Conservation (phyloP, 1,140 invertebrate species). For the Charaxes varanes region DNA sequence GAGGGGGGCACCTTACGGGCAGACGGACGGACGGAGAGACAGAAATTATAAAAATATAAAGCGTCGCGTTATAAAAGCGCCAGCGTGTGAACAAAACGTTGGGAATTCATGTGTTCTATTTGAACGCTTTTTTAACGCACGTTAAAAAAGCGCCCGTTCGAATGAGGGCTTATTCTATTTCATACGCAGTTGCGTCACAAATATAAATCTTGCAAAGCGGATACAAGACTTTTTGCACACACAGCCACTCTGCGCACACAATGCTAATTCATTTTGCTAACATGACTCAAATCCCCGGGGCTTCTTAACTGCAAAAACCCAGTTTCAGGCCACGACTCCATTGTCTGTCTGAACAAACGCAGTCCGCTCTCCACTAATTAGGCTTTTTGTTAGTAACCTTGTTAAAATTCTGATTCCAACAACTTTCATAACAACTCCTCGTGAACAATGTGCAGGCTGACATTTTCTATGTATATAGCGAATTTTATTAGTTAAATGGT, state of each 20-base stretch:
- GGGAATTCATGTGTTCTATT: too few species aligned
- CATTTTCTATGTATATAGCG: not conserved
- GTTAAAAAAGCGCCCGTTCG: too few species aligned
- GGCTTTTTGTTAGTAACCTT: slow-evolving; percentile 28
- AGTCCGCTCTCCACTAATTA: slow-evolving; percentile 23
- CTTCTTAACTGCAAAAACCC: slow-evolving; percentile 19
- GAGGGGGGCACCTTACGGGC: too few species aligned
- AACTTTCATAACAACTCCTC: slow-evolving; percentile 9
- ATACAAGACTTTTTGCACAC: slow-evolving; percentile 15
- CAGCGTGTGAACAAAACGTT: too few species aligned
- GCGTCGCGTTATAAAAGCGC: too few species aligned
- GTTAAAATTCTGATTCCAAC: slow-evolving; percentile 25
- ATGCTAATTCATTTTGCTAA: slow-evolving; percentile 14
- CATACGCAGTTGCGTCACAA: slow-evolving; percentile 11
- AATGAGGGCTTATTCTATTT: too few species aligned
- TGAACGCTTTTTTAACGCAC: too few species aligned
- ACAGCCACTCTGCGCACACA: slow-evolving; percentile 12
- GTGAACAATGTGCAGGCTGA: slow-evolving; percentile 2
- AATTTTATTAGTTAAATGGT: not conserved
- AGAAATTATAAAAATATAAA: too few species aligned
- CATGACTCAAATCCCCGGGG: slow-evolving; percentile 17
- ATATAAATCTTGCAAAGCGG: slow-evolving; percentile 14
- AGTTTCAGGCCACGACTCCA: slow-evolving; percentile 17
- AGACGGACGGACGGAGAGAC: too few species aligned
- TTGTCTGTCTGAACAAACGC: slow-evolving; percentile 21